Base-by-base conservation (phyloP, 2,113 vertebrate genomes). In the Tragelaphus imberbis region DNA sequence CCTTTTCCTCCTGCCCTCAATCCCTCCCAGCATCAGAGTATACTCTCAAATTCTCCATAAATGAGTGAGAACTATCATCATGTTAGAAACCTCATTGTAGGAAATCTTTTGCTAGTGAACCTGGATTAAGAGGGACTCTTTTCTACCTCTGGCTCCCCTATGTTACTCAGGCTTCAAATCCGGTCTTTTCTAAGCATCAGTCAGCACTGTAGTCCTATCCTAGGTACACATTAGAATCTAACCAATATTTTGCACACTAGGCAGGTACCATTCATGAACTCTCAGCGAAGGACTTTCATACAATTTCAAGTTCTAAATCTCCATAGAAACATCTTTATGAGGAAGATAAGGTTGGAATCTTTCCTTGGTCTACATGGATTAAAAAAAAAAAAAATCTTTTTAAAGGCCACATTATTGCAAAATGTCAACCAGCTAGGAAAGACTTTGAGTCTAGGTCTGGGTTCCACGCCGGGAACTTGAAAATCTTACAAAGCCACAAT, bases 351-450 rank as follows among this genome's bases (percentile, higher is more conserved):
- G 36, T 84, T 91, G 86, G 36, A 95, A 27, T 96, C 71, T 94
- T 93, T 88, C 61, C 68, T 79, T 27, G 10, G 23, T 77, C 53
- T 88, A 44, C 8, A 47, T 28, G 51, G 47, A 65, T 94, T 47
- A 3, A 40, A 75, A 7, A 1, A 33, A 51, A 47, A 58, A 40
- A 77, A n/a, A 27, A 0, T 25, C 33, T 36, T 77, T 90, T 21
- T 91, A 90, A 92, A 98, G 33, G 51, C 11, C 82, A 65, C 59
- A 53, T 97, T 95, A 96, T 65, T 95, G 21, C 51, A 97, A 97
- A 97, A 94, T 95, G 51, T 95, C 93, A 96, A 88, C 30, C 55
- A 90, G 75, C n/a, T 15, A 96, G 49, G 30, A 71, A 82, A 89
- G 51, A 33, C 11, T 88, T 86, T 68, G 80, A 92, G 16, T 90